A percentile compares a stretch with the other conserved stretches of the same genome.
phyloP scores from a whole-genome alignment of 2,888 invertebrate species.

The Hemistola chrysoprasaria region DNA sequence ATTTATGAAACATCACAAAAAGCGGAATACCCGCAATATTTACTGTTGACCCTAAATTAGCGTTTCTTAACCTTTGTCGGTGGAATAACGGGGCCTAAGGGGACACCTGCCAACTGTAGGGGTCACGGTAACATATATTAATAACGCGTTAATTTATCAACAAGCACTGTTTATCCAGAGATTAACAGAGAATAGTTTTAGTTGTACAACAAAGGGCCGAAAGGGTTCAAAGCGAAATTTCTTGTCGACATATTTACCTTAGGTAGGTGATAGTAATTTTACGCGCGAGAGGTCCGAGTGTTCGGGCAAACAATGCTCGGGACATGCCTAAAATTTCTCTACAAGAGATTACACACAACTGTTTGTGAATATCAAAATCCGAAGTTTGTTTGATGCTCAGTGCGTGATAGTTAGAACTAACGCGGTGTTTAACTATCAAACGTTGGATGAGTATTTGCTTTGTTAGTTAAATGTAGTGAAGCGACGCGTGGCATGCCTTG shows the following conservation, averaged over 20 bases:
- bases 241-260: constrained; percentile 82
- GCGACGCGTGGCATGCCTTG: background rate
- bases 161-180: constrained; percentile 80
- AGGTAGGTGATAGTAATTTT: constrained; percentile 81
- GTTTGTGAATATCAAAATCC: constrained; percentile 56
- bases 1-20: constrained; percentile 70
- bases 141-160: constrained; percentile 82
- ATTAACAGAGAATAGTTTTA: constrained; percentile 82
- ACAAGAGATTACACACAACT: constrained; percentile 49
- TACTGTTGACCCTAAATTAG: constrained; percentile 68
- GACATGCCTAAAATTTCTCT: constrained; percentile 61
- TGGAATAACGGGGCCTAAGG: constrained; percentile 65
- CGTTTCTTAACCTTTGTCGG: constrained; percentile 76
- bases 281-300: constrained; percentile 76
- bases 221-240: constrained; percentile 81
- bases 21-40: constrained; percentile 69
- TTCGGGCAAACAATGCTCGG: constrained; percentile 55
- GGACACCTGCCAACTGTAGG: constrained; percentile 72
- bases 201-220: constrained; percentile 79
- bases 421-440: constrained; percentile 41
- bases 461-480: constrained; percentile 23
- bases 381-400: constrained; percentile 56
- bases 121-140: constrained; percentile 79
- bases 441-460: constrained; percentile 31
- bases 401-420: constrained; percentile 49